Evolutionary conservation across 2,797 vertebrate species (phyloP).

Genomic region (Eremophila alpestris): DNA sequence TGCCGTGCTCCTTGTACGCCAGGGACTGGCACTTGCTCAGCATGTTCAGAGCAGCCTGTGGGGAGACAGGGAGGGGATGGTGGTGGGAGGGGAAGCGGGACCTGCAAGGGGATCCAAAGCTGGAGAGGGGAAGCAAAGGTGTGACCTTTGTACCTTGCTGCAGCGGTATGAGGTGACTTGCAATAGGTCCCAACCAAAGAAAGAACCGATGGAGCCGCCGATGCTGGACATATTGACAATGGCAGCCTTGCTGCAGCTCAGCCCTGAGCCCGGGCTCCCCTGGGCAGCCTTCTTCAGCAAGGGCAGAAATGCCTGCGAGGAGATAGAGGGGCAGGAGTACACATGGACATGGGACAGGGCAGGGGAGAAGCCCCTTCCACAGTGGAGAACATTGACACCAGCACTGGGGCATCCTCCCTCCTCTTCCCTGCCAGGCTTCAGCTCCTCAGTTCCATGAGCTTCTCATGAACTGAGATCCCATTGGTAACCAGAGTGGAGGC

Average conservation of each 20-base stretch:
- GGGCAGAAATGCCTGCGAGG: neutral
- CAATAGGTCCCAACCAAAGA: neutral
- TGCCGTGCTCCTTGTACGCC: neutral
- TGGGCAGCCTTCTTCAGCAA: neutral
- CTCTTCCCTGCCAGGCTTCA: neutral
- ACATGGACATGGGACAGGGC: neutral
- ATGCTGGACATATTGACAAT: neutral
- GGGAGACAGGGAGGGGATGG: no score
- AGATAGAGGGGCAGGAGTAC: neutral
- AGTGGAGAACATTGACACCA: accelerated
- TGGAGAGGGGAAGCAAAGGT: neutral
- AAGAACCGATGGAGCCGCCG: neutral
- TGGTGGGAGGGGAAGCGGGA: no score
- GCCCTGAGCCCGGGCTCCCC: neutral
- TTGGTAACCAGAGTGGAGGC: accelerated
- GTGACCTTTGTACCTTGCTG: neutral
- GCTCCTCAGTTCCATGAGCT: neutral
- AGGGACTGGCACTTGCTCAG: no score
- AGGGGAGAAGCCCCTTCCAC: neutral
- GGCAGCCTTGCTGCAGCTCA: neutral
- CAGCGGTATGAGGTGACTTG: neutral
- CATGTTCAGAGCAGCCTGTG: no score
- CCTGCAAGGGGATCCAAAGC: neutral
- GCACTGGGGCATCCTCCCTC: neutral
- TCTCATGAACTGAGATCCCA: neutral